Percentiles rank a stretch among this genome's conserved stretches.
phyloP scores from a whole-genome alignment of 2,888 invertebrate genomes.

The Scaeva pyrastri region DNA sequence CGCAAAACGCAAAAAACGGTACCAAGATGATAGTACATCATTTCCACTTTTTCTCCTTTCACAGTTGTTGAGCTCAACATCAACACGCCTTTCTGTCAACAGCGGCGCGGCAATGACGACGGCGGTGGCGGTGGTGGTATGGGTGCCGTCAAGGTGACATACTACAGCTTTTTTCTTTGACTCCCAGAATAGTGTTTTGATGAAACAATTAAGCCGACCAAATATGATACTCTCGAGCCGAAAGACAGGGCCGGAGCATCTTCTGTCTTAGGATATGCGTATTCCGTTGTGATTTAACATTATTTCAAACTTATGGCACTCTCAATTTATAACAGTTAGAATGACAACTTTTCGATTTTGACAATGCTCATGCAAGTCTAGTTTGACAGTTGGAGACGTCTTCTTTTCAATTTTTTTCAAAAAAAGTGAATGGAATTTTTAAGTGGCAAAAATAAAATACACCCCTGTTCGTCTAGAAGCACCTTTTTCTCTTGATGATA shows the following conservation, averaged over 20 bases:
- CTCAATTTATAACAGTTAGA: too few species aligned
- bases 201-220: conserved; percentile 67
- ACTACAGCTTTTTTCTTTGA: conserved; percentile 15
- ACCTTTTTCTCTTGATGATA: conserved; percentile 33
- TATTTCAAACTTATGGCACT: too few species aligned
- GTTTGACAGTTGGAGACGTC: too few species aligned
- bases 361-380: too few species aligned
- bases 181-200: conserved; percentile 56
- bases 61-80: conserved; percentile 44
- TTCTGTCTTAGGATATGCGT: not conserved
- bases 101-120: conserved; percentile 16
- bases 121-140: not conserved
- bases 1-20: conserved; percentile 30
- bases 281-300: too few species aligned
- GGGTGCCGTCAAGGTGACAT: conserved; percentile 22
- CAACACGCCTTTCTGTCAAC: conserved; percentile 52
- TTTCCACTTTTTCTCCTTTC: conserved; percentile 73
- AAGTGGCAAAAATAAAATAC: not conserved
- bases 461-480: not conserved
- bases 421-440: too few species aligned
- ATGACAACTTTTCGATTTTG: too few species aligned
- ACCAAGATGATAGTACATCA: conserved; percentile 65
- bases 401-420: too few species aligned
- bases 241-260: conserved; percentile 24
- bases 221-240: conserved; percentile 50